phyloP scores from a whole-genome alignment of 2,113 vertebrate species.

The Corythornis vintsioides region DNA sequence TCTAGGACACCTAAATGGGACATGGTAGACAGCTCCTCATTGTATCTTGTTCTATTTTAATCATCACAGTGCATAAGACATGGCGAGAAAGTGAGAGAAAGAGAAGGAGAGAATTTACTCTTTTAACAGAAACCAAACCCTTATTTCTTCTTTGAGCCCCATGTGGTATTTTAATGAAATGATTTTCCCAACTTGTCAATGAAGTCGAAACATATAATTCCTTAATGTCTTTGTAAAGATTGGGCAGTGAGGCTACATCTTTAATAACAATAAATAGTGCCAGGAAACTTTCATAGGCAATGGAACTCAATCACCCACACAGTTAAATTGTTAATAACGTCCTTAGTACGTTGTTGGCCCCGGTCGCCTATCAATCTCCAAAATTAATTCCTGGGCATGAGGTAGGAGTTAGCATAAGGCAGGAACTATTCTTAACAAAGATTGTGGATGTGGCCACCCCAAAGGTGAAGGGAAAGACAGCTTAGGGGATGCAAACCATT shows the following conservation, averaged over 20 bases:
- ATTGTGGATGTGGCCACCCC: neutral
- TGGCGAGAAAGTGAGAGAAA: neutral
- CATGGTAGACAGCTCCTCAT: no score
- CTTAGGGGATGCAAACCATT: neutral
- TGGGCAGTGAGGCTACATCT: neutral
- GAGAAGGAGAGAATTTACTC: neutral
- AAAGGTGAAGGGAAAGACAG: neutral
- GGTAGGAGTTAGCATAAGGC: neutral
- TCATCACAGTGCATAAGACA: neutral
- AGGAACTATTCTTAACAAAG: neutral
- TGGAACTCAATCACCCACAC: neutral
- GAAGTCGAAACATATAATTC: neutral
- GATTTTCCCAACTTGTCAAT: neutral
- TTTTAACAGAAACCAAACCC: neutral
- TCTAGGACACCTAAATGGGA: neutral
- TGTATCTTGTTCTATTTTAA: rapidly evolving
- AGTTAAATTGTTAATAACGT: neutral
- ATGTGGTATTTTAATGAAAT: neutral
- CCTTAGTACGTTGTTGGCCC: neutral
- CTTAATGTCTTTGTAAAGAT: neutral
- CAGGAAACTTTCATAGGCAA: neutral
- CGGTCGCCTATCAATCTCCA: neutral
- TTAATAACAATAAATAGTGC: neutral
- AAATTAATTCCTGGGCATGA: neutral
- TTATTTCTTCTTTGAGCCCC: neutral